A percentile compares a stretch with the other conserved stretches of the same genome.
These are phyloP conservation scores for Harpagoxenus sublaevis DNA, from an alignment of 2,888 invertebrate genomes.

Conservation along the genomic window DNA sequence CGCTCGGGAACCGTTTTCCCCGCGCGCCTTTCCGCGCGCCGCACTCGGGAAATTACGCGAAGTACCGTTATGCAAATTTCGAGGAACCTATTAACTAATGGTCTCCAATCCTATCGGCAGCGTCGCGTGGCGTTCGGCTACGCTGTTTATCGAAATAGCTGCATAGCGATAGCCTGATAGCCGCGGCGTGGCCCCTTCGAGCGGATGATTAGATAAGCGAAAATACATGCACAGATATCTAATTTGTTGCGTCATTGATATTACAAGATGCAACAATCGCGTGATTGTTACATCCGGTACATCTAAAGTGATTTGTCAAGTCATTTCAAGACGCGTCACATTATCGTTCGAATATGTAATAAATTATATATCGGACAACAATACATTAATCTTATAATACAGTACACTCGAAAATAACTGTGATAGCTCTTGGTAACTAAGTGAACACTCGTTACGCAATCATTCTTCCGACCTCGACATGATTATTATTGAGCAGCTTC, in stretches of 20 bases:
- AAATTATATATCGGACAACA: not conserved
- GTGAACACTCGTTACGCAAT: constrained; percentile 19
- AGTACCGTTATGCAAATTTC: not conserved
- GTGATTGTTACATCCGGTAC: not conserved
- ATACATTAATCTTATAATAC: not conserved
- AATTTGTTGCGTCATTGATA: not conserved
- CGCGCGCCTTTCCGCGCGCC: not conserved
- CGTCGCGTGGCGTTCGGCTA: too few species aligned
- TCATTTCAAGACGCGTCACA: not conserved
- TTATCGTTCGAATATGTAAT: not conserved
- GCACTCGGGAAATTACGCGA: constrained; percentile 2
- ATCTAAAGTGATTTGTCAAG: not conserved
- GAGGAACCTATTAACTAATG: constrained; percentile 9
- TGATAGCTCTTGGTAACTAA: not conserved
- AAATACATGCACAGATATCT: not conserved
- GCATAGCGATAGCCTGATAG: not conserved
- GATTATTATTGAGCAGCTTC: not conserved
- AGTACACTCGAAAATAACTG: not conserved
- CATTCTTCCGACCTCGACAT: not conserved
- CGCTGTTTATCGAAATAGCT: not conserved
- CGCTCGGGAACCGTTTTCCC: not conserved
- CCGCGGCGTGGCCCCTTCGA: not conserved
- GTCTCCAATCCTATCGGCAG: not conserved
- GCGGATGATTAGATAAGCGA: not conserved
- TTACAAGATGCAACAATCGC: not conserved